Base-by-base conservation (phyloP, 2,888 invertebrate genomes). In the Bombylius discolor region DNA sequence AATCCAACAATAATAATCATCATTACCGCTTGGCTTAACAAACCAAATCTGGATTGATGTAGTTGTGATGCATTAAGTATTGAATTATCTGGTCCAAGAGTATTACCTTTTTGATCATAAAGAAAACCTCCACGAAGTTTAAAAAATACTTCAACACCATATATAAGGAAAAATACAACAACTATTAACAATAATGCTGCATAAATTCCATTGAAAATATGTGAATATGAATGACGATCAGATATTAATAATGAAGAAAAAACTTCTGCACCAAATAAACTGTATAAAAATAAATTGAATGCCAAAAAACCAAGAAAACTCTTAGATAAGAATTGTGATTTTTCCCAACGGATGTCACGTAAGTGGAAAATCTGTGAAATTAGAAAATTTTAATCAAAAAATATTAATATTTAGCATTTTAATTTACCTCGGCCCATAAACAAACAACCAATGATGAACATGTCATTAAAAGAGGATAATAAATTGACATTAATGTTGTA, bases 111-210 rank as follows among this genome's bases (percentile, higher is more conserved):
- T 57, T 83, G 81, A 71, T 87, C 84, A 68, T 82, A 82, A 59
- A 92, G 77, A 71, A 91, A 92, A 64, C 90, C 90, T 36, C 91
- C 92, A 57, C 90, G 86, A 54, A 90, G 80, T 85, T 93, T 94
- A 70, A 95, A 93, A 74, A 84, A 95, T 9, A 95, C 93, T 76
- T 94, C 93, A 31, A 94, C 89, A 51, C 95, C 94, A 72, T 94
- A 95, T 63, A 93, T 91, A 53, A 95, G 81, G 76, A 94, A 95
- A 77, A 94, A 92, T 14, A 92, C 80, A 57, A 94, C 91, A 49
- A 92, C 90, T 58, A 94, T 85, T 70, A 94, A 85, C 58, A 94
- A 81, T 52, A 95, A 78, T n/a, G 88, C 85, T 3, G 94, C 94
- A 71, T 94, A 94, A 72, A 89, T 89, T 13, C 91, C 91, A 72